Evolutionary conservation across 2,888 invertebrate species (phyloP), one percentile per base, ranked within the genome.

Genomic region (Mythimna ferrago): DNA sequence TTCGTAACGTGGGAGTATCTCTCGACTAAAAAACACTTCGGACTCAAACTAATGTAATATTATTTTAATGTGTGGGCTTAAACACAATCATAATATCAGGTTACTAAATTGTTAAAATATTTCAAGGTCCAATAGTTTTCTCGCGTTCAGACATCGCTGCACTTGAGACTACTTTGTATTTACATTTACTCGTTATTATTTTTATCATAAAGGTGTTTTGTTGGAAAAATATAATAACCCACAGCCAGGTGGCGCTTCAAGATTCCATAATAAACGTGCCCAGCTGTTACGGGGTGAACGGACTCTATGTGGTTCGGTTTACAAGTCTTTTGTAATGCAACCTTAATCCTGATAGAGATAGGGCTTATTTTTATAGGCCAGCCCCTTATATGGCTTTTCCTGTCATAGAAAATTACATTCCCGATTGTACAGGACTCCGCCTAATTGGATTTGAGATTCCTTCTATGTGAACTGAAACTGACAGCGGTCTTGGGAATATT

Each of bases 391-490:
- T 86, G 87, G 83, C 87, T 90, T 89, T 84, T 84, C 79, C 80
- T 80, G 86, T 71, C 78, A 73, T 78, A 84, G 86, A 85, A 86
- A 85, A 84, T 76, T 78, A 81, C 70, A 76, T 83, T 84, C 85
- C 84, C 71, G 81, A 75, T 84, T 63, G 72, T 84, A 83, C 77
- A 85, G 83, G 88, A 87, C 82, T 78, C 71, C 61, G 65, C 68
- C 73, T 91, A 90, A 91, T 92, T 90, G 89, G 88, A 89, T 91
- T 89, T 87, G 69, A 86, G 83, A 81, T 83, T 73, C 81, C 79
- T 78, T 86, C 44, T 76, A 78, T 72, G 71, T 78, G 61, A 10
- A 58, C 58, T 58, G n/a, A 69, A 70, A 79, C 69, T 84, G 71
- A 80, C 79, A 62, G 32, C 44, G 19, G 66, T 76, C 77, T 73